Percentiles rank a stretch among this genome's conserved stretches.
phyloP scores from a whole-genome alignment of 92 coral and sea anemone genomes.

The Umimayanthus kanabou region DNA sequence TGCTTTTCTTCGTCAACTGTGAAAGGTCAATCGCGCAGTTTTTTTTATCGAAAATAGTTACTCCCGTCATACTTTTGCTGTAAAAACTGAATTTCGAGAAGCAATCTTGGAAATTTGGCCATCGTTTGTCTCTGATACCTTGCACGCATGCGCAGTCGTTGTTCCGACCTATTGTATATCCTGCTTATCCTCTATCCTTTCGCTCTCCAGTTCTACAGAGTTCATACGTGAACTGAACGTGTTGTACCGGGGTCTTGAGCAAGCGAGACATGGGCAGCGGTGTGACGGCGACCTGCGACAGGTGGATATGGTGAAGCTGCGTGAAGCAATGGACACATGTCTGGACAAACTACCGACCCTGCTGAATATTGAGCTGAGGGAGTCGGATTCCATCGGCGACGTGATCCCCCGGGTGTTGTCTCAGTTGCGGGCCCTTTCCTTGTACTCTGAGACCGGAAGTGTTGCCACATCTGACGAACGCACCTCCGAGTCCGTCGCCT shows the following conservation, averaged over 20 bases:
- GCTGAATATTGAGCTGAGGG: constrained; percentile 68
- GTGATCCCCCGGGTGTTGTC: constrained; percentile 89
- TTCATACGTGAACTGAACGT: constrained; percentile 71
- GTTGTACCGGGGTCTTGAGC: constrained; percentile 56
- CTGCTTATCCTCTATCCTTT: neutral
- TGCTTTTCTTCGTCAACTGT: too few relatives aligned
- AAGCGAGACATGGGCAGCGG: constrained; percentile 31
- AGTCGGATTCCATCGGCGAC: constrained; percentile 54
- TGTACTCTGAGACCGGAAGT: constrained; percentile 81
- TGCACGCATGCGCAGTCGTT: too few relatives aligned
- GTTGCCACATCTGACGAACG: constrained; percentile 59
- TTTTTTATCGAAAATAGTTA: too few relatives aligned
- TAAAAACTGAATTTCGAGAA: too few relatives aligned
- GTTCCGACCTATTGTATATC: too few relatives aligned
- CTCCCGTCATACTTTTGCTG: too few relatives aligned
- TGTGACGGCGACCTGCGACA: constrained; percentile 13
- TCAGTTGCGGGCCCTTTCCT: constrained; percentile 91
- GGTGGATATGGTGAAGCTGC: constrained; percentile 71
- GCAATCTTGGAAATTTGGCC: too few relatives aligned
- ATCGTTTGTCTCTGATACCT: too few relatives aligned
- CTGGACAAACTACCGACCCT: constrained; percentile 92
- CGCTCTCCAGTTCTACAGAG: constrained; percentile 65
- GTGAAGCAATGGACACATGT: constrained; percentile 85
- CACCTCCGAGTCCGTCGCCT: constrained; percentile 85
- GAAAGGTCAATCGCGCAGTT: too few relatives aligned